Conservation (phyloP, 92 coral and sea anemone genomes). For the Meandrina meandrites region DNA sequence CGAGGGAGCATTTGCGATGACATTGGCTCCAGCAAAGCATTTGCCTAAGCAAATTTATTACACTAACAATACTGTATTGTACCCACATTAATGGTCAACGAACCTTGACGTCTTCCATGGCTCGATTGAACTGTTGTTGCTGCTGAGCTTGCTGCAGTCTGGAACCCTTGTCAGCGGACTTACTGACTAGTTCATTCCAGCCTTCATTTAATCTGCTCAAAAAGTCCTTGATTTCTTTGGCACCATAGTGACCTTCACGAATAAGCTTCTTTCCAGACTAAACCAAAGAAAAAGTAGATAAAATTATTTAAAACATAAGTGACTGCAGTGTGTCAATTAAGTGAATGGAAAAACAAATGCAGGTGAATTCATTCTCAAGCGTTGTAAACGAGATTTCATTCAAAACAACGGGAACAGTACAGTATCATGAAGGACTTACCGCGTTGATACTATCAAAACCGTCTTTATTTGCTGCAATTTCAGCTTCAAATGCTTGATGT, state of each 20-base stretch:
- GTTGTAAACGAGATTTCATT: too few species aligned
- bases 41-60: too few species aligned
- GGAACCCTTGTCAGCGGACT: conserved; percentile 78
- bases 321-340: too few species aligned
- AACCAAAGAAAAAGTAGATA: neutral
- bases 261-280: conserved; percentile 79
- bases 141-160: conserved; percentile 86
- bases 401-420: neutral
- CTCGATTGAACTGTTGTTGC: conserved; percentile 80
- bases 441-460: conserved; percentile 79
- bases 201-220: conserved; percentile 65
- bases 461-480: conserved; percentile 87
- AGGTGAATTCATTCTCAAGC: neutral
- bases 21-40: neutral
- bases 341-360: too few species aligned
- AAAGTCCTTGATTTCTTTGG: conserved; percentile 67
- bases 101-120: conserved; percentile 72
- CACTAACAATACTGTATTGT: neutral
- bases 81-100: neutral
- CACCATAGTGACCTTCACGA: conserved; percentile 74
- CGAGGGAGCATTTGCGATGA: too few species aligned
- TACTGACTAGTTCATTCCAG: conserved; percentile 72
- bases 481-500: conserved; percentile 98
- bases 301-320: too few species aligned
- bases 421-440: conserved; percentile 36